Evolutionary conservation across 1,140 invertebrate genomes (phyloP).

Genomic region (Trialeurodes vaporariorum): DNA sequence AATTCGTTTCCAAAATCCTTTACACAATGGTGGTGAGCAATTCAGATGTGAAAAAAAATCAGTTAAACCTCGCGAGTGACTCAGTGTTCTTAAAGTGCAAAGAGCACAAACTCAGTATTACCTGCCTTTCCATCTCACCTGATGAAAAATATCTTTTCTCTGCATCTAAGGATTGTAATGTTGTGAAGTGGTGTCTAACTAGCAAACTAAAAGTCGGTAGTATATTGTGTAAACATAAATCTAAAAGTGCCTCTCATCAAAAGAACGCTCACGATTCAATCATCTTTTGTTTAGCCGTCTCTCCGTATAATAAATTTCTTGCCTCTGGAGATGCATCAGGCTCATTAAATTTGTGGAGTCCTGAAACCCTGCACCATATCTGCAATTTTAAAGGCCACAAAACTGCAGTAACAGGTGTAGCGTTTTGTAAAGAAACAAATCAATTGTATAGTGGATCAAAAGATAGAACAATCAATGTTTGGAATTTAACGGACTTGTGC

Average conservation of each 20-base stretch:
- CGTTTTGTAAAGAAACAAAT: slow-evolving; percentile 78
- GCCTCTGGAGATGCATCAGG: slow-evolving; percentile 62
- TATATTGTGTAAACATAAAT: slow-evolving; percentile 28
- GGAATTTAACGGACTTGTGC: slow-evolving; percentile 89
- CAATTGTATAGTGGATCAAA: slow-evolving; percentile 59
- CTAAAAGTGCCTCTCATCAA: slow-evolving; percentile 16
- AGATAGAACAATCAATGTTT: slow-evolving; percentile 81
- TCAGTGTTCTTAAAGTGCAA: slow-evolving; percentile 32
- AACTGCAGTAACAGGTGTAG: slow-evolving; percentile 59
- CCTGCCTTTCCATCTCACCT: slow-evolving; percentile 63
- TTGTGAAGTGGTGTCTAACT: slow-evolving; percentile 71
- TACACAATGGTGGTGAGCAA: background rate
- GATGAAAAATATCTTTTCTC: slow-evolving; percentile 65
- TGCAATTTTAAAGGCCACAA: slow-evolving; percentile 74
- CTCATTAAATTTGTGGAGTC: slow-evolving; percentile 74
- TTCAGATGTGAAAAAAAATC: background rate
- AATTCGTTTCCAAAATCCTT: too few relatives aligned
- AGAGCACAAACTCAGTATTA: slow-evolving; percentile 65
- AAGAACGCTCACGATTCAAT: slow-evolving; percentile 40
- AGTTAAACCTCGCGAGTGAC: background rate
- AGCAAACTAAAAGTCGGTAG: slow-evolving; percentile 35
- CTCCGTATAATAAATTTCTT: slow-evolving; percentile 74
- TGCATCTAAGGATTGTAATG: slow-evolving; percentile 74
- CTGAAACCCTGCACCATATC: slow-evolving; percentile 57
- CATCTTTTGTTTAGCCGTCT: slow-evolving; percentile 61